These are phyloP conservation scores for Poecilia latipinna DNA, from an alignment of 2,113 vertebrate genomes.

Conservation along the genomic window DNA sequence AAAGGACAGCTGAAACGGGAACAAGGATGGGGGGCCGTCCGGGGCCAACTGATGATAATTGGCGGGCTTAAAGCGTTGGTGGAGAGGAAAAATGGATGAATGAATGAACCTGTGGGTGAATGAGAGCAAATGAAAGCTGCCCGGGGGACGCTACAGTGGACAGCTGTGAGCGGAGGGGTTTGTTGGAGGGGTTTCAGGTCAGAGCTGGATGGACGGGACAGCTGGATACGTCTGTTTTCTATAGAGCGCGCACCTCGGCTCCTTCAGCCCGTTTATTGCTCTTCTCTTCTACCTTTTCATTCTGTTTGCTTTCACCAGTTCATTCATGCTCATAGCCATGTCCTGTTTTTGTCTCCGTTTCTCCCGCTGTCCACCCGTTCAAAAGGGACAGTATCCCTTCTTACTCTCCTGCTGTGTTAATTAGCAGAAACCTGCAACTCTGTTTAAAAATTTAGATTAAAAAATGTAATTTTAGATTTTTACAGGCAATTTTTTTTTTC, in stretches of 20 bases:
- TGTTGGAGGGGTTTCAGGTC: slow-evolving; percentile 66
- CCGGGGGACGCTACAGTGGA: slow-evolving; percentile 66
- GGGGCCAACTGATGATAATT: slow-evolving; percentile 77
- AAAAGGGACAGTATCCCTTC: slow-evolving; percentile 37
- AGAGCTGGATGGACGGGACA: slow-evolving; percentile 59
- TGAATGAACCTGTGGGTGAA: slow-evolving; percentile 57
- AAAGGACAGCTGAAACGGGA: slow-evolving; percentile 72
- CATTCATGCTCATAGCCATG: slow-evolving; percentile 41
- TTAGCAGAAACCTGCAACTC: slow-evolving; percentile 21
- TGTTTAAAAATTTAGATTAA: slow-evolving; percentile 20
- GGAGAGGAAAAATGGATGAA: slow-evolving; percentile 59
- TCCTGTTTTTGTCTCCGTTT: slow-evolving; percentile 37
- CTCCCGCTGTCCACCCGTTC: slow-evolving; percentile 19
- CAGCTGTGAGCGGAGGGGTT: slow-evolving; percentile 62
- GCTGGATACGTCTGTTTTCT: slow-evolving; percentile 71
- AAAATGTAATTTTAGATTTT: background rate
- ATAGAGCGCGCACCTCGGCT: slow-evolving; percentile 58
- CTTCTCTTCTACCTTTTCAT: slow-evolving; percentile 36
- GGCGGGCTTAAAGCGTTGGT: slow-evolving; percentile 62
- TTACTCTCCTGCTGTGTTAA: slow-evolving; percentile 33
- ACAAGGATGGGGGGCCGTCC: slow-evolving; percentile 63
- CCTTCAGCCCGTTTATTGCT: slow-evolving; percentile 34
- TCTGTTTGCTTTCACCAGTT: slow-evolving; percentile 41
- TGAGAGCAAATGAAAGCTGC: slow-evolving; percentile 65
- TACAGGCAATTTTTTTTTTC: background rate